Evolutionary conservation across 2,888 invertebrate genomes (phyloP), one percentile per base, ranked within the genome.

Genomic region (Coremacera marginata): DNA sequence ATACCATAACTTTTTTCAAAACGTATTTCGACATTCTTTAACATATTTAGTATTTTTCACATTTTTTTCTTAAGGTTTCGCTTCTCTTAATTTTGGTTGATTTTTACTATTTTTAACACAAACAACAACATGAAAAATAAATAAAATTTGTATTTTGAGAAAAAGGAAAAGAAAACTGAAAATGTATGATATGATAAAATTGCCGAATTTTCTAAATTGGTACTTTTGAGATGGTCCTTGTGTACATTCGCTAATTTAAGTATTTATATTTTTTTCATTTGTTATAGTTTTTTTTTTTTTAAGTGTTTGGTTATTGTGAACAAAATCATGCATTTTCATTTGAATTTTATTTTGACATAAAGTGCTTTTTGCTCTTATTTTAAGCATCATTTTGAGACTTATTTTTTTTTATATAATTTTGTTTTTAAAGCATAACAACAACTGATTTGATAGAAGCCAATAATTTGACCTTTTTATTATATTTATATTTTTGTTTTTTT

Each of bases 211-310:
- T 88, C 86, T 86, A 90, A 92, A 91, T 92, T 93, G 93, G 95
- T 94, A 94, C 94, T 95, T 95, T 95, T 95, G 95, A 95, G 95
- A 95, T 95, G 95, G 95, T 95, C 95, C 95, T 95, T 94, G 94
- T 88, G 86, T 88, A 88, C 84, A 88, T 86, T 87, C 84, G 86
- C 85, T 85, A 83, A 80, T 78, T 81, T 81, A 51, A 79, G 71
- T 65, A n/a, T 25, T 80, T 79, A n/a, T n/a, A n/a, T n/a, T 77
- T 44, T 55, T 75, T 52, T 63, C 8, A 49, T 71, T 75, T 77
- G 52, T 68, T 73, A 71, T 76, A 68, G 44, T n/a, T 78, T 80
- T 75, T 37, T 37, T 3, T 60, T 27, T 49, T 31, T 34, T 14
- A 34, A 44, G 55, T 16, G 11, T 72, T 73, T 77, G n/a, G 25